phyloP scores from a whole-genome alignment of 2,797 vertebrate genomes.

The Chiloscyllium punctatum region DNA sequence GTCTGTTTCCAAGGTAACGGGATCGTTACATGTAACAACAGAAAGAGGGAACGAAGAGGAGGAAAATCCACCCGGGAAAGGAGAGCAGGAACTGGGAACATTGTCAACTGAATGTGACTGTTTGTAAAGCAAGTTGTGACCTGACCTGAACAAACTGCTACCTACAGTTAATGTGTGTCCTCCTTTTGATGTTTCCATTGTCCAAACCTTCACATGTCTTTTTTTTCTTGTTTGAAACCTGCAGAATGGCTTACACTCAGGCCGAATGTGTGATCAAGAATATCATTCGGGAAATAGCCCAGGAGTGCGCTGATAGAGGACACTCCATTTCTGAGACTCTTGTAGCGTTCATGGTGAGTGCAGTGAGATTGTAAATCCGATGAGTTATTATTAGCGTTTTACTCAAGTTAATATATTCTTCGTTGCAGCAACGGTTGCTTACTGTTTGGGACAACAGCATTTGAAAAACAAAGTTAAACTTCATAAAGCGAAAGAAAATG shows the following conservation, averaged over 20 bases:
- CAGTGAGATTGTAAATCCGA: background rate
- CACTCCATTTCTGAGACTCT: conserved; percentile 64
- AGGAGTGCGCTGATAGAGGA: conserved; percentile 60
- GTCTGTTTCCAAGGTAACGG: background rate
- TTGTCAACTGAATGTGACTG: background rate
- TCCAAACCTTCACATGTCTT: background rate
- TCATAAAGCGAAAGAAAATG: background rate
- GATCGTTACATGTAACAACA: background rate
- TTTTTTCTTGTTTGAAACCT: background rate
- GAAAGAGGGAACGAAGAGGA: background rate
- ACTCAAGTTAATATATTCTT: background rate
- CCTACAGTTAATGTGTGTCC: background rate
- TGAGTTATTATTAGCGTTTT: background rate
- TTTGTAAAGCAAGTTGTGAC: background rate
- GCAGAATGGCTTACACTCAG: conserved; percentile 60
- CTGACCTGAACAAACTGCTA: background rate
- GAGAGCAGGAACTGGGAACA: background rate
- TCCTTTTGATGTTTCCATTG: background rate
- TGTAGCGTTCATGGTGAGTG: conserved; percentile 77
- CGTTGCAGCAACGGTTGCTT: background rate
- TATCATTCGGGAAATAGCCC: conserved; percentile 64
- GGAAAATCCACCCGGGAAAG: background rate
- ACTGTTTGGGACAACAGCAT: background rate
- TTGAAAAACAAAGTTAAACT: background rate
- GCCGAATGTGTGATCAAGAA: conserved; percentile 63